These are phyloP conservation scores for Ophioderma brevispina DNA, from an alignment of 35 echinoderm and acorn worm species.

Conservation along the genomic window DNA sequence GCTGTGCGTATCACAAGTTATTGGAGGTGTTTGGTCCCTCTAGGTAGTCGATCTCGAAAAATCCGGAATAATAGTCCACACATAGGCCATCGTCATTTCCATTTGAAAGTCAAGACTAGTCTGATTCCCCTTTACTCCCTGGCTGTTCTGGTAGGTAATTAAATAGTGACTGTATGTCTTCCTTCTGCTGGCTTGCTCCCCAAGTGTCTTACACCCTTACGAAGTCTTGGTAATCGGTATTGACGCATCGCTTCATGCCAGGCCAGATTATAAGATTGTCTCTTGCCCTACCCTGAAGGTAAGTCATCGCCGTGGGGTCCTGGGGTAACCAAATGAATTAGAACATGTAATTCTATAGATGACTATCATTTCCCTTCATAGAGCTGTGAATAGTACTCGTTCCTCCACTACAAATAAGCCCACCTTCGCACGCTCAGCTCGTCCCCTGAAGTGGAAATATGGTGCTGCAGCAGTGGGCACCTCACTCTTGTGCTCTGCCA, in stretches of 20 bases:
- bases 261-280: constrained; percentile 60
- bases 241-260: constrained; percentile 43
- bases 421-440: constrained; percentile 42
- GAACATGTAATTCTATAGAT: constrained; percentile 53
- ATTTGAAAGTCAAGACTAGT: constrained; percentile 25
- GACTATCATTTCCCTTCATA: constrained; percentile 28
- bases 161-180: constrained; percentile 28
- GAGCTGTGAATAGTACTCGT: constrained; percentile 24
- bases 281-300: no score
- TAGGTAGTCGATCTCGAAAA: constrained; percentile 39
- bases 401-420: constrained; percentile 52
- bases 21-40: not conserved
- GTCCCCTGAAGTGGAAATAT: constrained; percentile 62
- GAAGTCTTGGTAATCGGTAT: constrained; percentile 6
- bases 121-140: constrained; percentile 58
- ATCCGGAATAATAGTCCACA: constrained; percentile 58
- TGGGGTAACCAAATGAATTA: constrained; percentile 36
- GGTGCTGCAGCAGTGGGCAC: not conserved
- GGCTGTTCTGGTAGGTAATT: constrained; percentile 53
- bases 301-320: constrained; percentile 47
- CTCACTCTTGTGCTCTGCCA: constrained; percentile 44
- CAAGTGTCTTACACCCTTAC: constrained; percentile 32
- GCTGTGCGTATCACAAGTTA: constrained; percentile 18
- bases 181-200: not conserved
- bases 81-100: not conserved